Conservation (phyloP, 2,113 vertebrate genomes). For the Rana temporaria region DNA sequence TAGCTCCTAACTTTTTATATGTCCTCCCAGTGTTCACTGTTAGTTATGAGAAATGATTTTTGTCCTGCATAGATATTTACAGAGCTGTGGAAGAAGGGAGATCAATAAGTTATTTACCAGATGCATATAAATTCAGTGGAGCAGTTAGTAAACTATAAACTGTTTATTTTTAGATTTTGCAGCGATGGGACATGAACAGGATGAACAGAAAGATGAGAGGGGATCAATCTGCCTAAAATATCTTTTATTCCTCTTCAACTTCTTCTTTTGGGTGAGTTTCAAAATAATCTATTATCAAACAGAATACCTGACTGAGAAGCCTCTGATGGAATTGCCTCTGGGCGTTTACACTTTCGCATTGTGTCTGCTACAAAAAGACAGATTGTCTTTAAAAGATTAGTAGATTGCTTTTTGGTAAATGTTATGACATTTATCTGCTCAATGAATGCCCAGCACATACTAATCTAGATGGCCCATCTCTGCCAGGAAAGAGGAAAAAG, state of each 20-base stretch:
- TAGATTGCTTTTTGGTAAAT: no score
- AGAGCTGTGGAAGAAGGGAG: constrained; percentile 5
- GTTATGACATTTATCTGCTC: no score
- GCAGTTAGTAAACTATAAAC: constrained; percentile 19
- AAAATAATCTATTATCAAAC: no score
- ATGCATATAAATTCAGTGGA: constrained; percentile 15
- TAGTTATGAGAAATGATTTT: background rate
- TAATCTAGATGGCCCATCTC: no score
- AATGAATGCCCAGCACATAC: no score
- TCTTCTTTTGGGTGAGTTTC: constrained; percentile 87
- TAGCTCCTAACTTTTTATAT: no score
- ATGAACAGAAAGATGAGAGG: constrained; percentile 80
- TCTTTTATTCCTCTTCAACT: constrained; percentile 86
- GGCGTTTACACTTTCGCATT: no score
- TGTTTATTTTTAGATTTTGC: constrained; percentile 54
- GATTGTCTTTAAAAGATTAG: no score
- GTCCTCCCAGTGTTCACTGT: no score
- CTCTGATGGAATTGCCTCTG: background rate
- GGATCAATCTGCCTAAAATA: constrained; percentile 82
- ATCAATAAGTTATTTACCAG: constrained; percentile 14
- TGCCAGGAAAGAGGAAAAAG: no score
- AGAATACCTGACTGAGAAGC: no score
- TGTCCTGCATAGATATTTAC: background rate
- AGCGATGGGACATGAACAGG: constrained; percentile 75
- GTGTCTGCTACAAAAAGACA: no score